Percentiles rank a stretch among this genome's conserved stretches.
These are phyloP conservation scores for Agapornis roseicollis DNA, from an alignment of 2,113 vertebrate species.

Conservation along the genomic window DNA sequence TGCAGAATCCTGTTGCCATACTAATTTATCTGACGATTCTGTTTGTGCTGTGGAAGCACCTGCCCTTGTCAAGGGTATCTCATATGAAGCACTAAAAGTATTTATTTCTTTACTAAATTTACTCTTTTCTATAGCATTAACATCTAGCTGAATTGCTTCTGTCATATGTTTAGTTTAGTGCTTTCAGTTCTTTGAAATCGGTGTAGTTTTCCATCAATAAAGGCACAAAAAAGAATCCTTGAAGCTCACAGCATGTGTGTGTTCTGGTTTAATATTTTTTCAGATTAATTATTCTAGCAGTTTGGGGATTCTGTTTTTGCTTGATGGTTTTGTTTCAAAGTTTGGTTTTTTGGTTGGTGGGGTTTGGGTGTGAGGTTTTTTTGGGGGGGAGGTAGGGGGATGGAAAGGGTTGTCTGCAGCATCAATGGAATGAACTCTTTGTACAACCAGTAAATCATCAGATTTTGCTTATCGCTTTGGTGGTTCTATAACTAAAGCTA, in stretches of 20 bases:
- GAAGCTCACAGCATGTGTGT: rapidly evolving
- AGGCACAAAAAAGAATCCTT: neutral
- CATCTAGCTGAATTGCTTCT: neutral
- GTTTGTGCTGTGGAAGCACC: neutral
- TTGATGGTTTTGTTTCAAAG: neutral
- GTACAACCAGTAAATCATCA: neutral
- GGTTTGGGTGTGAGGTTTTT: neutral
- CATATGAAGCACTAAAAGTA: neutral
- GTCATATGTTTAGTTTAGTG: neutral
- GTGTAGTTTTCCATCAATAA: neutral
- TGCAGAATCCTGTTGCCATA: neutral
- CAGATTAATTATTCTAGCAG: neutral
- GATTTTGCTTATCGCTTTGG: neutral
- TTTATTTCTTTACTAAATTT: neutral
- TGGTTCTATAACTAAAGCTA: neutral
- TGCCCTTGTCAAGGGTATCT: neutral
- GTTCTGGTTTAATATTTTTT: neutral
- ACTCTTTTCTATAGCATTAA: neutral
- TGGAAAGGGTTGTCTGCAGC: too few relatives aligned
- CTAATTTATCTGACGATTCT: neutral
- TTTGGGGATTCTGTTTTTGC: neutral
- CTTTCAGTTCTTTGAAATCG: neutral
- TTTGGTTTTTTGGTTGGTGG: neutral
- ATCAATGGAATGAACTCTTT: neutral
- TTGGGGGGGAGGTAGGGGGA: neutral